These are phyloP conservation scores for Phalacrocorax pelagicus DNA, from an alignment of 2,113 vertebrate genomes.

Conservation along the genomic window DNA sequence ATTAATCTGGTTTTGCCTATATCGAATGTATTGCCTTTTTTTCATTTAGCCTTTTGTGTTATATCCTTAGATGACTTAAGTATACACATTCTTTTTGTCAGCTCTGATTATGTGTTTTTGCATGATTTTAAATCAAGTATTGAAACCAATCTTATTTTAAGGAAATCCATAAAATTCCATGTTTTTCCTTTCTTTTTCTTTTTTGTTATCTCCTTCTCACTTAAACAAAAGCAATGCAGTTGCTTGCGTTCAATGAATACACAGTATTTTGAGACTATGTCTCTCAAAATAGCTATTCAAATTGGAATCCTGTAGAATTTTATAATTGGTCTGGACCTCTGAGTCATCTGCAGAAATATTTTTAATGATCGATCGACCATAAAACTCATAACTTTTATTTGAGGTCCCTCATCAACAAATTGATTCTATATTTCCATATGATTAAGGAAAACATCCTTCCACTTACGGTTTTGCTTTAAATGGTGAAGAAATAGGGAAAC, in stretches of 20 bases:
- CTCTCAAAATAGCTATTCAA: background rate
- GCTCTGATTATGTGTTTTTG: background rate
- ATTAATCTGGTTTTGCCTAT: background rate
- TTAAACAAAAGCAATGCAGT: background rate
- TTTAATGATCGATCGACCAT: slow-evolving; percentile 60
- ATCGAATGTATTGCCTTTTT: background rate
- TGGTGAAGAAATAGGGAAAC: background rate
- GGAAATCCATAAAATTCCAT: background rate
- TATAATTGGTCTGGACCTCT: slow-evolving; percentile 58
- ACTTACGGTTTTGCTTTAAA: slow-evolving; percentile 3
- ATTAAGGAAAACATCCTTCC: slow-evolving; percentile 32
- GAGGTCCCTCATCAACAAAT: slow-evolving; percentile 46
- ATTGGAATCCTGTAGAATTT: background rate
- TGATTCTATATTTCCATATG: slow-evolving; percentile 51
- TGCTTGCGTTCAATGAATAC: background rate
- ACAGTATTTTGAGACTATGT: background rate
- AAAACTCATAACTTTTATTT: slow-evolving; percentile 54
- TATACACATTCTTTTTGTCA: background rate
- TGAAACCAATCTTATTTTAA: background rate
- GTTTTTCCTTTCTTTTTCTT: background rate
- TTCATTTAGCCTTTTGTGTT: background rate
- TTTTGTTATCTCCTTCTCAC: background rate
- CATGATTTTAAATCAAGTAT: background rate
- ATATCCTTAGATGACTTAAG: background rate
- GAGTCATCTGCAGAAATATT: slow-evolving; percentile 37